These are phyloP conservation scores for Typhlomys cinereus DNA, from an alignment of 2,113 vertebrate species.

Conservation along the genomic window DNA sequence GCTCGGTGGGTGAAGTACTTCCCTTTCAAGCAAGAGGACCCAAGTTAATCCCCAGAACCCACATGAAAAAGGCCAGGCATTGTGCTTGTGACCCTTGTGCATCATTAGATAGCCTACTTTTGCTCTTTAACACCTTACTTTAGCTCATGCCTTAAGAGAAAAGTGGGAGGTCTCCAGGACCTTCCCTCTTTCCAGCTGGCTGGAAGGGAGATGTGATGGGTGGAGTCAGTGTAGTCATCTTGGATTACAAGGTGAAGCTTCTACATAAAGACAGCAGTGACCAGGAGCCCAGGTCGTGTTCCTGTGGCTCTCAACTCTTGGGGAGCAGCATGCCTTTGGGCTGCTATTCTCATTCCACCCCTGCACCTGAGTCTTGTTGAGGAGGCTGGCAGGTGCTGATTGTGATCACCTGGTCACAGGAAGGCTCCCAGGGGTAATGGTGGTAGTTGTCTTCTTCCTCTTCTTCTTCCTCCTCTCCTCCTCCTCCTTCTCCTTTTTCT, in stretches of 20 bases:
- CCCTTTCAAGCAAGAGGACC: background rate
- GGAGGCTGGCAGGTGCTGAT: background rate
- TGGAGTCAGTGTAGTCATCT: background rate
- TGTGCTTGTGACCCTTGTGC: background rate
- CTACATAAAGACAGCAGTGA: background rate
- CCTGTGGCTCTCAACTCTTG: background rate
- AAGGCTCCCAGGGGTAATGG: no score
- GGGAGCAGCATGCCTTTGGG: background rate
- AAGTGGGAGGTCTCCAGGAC: background rate
- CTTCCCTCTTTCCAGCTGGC: background rate
- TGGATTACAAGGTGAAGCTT: background rate
- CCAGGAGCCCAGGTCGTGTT: background rate
- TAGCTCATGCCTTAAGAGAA: background rate
- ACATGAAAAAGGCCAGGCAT: background rate
- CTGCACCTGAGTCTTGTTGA: background rate
- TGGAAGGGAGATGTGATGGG: background rate
- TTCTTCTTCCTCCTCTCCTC: no score
- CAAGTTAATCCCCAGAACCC: background rate
- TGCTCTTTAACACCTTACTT: background rate
- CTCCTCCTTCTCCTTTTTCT: no score
- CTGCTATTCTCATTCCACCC: background rate
- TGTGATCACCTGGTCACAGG: background rate
- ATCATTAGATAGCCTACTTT: background rate
- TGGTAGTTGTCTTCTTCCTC: no score
- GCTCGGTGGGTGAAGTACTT: background rate